Evolutionary conservation across 1,140 invertebrate genomes (phyloP).

Genomic region (Atopsyche davidsoni): DNA sequence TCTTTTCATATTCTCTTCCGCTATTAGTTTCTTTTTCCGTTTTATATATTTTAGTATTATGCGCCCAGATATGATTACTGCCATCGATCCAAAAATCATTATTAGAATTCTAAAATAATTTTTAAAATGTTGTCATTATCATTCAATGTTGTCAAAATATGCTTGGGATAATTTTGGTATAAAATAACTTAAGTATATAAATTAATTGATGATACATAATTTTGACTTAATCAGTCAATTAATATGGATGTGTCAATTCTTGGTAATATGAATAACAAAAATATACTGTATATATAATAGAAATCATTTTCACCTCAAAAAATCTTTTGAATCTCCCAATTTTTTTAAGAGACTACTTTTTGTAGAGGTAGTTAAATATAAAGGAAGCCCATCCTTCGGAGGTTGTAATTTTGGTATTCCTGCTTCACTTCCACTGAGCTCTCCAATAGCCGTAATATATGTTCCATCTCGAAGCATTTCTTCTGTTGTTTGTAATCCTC

Average conservation of each 20-base stretch:
- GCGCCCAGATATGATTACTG: slow-evolving; percentile 56
- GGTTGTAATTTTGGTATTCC: slow-evolving; percentile 59
- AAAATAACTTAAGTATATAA: too few species aligned
- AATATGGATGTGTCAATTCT: too few species aligned
- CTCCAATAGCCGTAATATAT: slow-evolving; percentile 69
- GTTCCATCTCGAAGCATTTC: slow-evolving; percentile 70
- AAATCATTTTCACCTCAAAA: slow-evolving; percentile 45
- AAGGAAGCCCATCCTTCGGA: slow-evolving; percentile 59
- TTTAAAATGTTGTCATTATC: not conserved
- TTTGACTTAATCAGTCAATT: too few species aligned
- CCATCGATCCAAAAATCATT: slow-evolving; percentile 61
- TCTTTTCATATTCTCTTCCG: slow-evolving; percentile 52
- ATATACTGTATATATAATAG: not conserved
- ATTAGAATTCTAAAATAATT: slow-evolving; percentile 52
- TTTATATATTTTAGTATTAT: slow-evolving; percentile 59
- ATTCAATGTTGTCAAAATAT: slow-evolving; percentile 1
- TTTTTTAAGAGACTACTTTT: slow-evolving; percentile 61
- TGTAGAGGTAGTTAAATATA: slow-evolving; percentile 66
- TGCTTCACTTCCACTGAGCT: slow-evolving; percentile 53
- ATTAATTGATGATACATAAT: too few species aligned
- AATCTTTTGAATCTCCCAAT: slow-evolving; percentile 58
- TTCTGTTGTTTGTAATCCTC: slow-evolving; percentile 72
- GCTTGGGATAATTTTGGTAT: too few species aligned
- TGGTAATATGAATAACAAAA: not conserved
- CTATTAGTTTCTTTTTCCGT: slow-evolving; percentile 49